Percentiles rank a stretch among this genome's conserved stretches.
Evolutionary conservation across 1,140 invertebrate species (phyloP).

Genomic region (Hycleus cichorii): DNA sequence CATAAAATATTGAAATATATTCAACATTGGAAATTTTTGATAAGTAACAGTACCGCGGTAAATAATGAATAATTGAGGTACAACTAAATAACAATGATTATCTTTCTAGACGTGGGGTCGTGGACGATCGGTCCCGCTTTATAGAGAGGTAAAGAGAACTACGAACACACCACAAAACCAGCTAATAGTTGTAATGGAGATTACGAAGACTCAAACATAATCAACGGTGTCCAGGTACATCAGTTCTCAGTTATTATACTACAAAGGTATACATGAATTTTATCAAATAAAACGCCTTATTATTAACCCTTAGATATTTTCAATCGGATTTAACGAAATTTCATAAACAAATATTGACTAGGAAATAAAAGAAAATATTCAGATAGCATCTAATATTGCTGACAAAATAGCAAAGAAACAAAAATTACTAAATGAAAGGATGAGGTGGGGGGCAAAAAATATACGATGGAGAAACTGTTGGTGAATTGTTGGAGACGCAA

Average conservation of each 20-base stretch:
- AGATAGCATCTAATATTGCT: too few species aligned
- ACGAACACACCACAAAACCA: conserved; percentile 9
- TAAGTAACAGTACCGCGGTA: conserved; percentile 30
- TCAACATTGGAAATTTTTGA: conserved; percentile 4
- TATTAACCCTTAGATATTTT: not conserved
- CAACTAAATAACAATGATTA: conserved; percentile 35
- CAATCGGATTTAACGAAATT: conserved; percentile 5
- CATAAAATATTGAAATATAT: conserved; percentile 8
- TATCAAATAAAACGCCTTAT: too few species aligned
- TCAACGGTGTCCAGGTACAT: not conserved
- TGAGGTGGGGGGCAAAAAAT: too few species aligned
- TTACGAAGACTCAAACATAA: conserved; percentile 31
- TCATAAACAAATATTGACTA: not conserved
- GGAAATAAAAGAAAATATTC: too few species aligned
- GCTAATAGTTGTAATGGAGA: conserved; percentile 33
- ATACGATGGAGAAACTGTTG: too few species aligned
- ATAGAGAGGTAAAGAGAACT: conserved; percentile 1
- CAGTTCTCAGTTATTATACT: conserved; percentile 12
- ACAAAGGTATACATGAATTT: not conserved
- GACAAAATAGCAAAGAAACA: too few species aligned
- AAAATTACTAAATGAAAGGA: too few species aligned
- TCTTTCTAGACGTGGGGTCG: conserved; percentile 29
- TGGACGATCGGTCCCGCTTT: conserved; percentile 1
- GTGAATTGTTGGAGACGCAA: conserved; percentile 14
- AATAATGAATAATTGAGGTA: conserved; percentile 35